Evolutionary conservation across 1,140 invertebrate species (phyloP), one percentile per base, ranked within the genome.

Genomic region (Pseudomyrmex dendroicus): DNA sequence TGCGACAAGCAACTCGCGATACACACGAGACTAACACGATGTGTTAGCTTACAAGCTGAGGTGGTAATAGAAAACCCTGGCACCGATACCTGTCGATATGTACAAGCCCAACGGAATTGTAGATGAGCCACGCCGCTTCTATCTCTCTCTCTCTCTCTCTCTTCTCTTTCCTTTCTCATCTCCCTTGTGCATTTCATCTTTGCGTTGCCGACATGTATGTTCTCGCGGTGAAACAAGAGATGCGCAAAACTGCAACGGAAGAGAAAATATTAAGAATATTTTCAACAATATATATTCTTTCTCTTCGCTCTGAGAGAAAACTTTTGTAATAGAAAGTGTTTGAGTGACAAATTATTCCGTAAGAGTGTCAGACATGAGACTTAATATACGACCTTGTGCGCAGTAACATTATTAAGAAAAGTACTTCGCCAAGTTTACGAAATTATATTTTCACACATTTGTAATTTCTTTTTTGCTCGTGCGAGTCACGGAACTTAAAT

Each of bases 61-160:
- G 15, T n/a, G 66, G 84, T 90, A 89, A 90, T 85, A 82, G 89
- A 84, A 88, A 84, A 76, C 84, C 48, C 57, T 67, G 25, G 82
- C 64, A 44, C 87, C 85, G 35, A 63, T 73, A 68, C 63, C 82
- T 82, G 90, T 87, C 90, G 88, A 91, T 87, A 78, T 83, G 66
- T 35, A 35, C 35, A 35, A 35, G 64, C 83, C 77, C 82, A 20
- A 76, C 70, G 57, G 72, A 87, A 84, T 86, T 86, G 68, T 73
- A 89, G 77, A 86, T 80, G 68, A 89, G 61, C 73, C 10, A 9
- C 73, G 17, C 68, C 15, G 54, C 20, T 77, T 52, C 56, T 70
- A 35, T 35, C 4, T 35, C 35, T 35, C 25, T 25, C 2, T 25
- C 25, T 25, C 25, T 25, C 35, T 35, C 35, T 35, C 25, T 35